Evolutionary conservation across 2,113 vertebrate species (phyloP), one percentile per base, ranked within the genome.

Genomic region (Pelobates fuscus): DNA sequence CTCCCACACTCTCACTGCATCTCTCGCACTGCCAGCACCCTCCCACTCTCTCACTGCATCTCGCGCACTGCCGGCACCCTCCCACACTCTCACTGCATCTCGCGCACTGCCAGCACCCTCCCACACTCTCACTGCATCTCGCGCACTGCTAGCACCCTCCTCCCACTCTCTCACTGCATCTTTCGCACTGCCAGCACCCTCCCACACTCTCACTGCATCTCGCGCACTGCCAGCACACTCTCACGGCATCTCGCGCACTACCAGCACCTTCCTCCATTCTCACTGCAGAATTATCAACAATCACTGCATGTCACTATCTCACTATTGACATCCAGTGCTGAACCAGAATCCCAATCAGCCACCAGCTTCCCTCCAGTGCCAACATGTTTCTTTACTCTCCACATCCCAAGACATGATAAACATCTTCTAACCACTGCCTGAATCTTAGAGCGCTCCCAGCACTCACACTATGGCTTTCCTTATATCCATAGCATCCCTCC

Each of bases 1-100:
- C 1, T 3, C 2, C 12, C 17, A n/a, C n/a, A n/a, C n/a, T 11
- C 55, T 67, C 64, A 63, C 65, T 49, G 44, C 65, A 67, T 63
- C 20, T 1, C 15, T n/a, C 30, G 14, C 18, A 14, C 60, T 11
- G 6, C 7, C 18, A 37, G 17, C 24, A 63, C 25, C 6, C 58
- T 61, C 15, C 24, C 26, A 15, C 29, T 17, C 29, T 25, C 29
- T 17, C 29, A 46, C 2, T 21, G 37, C 20, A 44, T 8, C 64
- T 26, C 41, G 11, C 14, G 7, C 62, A 24, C 26, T 52, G 18
- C 12, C 66, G 12, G 7, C 23, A 25, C 24, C 21, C 1, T 3
- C 2, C 12, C 17, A n/a, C n/a, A n/a, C n/a, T 11, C 55, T 14
- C 23, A 58, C n/a, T 3, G 24, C 55, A 12, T 58, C 55, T 14